These are phyloP conservation scores for Actinostola sp. DNA, from an alignment of 92 coral and sea anemone species.

Conservation along the genomic window DNA sequence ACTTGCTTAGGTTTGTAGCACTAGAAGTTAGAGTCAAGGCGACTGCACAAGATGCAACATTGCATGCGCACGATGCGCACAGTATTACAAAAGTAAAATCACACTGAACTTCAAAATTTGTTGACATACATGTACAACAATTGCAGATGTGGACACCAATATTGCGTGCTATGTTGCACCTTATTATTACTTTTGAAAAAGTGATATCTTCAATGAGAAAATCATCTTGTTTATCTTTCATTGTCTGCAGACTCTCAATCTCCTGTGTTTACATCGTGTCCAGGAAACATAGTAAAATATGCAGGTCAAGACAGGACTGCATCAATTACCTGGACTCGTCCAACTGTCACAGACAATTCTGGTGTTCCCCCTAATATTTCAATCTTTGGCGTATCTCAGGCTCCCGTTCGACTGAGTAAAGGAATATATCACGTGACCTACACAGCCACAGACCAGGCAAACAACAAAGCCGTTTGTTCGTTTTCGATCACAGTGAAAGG, in stretches of 20 bases:
- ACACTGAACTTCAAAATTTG: too few species aligned
- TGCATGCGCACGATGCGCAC: background rate
- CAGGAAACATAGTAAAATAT: constrained; percentile 20
- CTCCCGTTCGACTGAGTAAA: constrained; percentile 38
- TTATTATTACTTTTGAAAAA: too few species aligned
- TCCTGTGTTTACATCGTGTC: constrained; percentile 41
- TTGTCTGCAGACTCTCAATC: constrained; percentile 24
- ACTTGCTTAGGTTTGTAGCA: constrained; percentile 43
- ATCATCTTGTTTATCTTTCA: background rate
- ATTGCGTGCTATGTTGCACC: background rate
- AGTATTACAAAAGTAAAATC: background rate
- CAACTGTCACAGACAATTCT: constrained; percentile 54
- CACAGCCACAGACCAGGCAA: constrained; percentile 53
- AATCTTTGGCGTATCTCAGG: background rate
- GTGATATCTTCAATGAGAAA: background rate
- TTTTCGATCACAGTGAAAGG: constrained; percentile 32
- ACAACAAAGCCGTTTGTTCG: constrained; percentile 41
- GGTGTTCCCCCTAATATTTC: constrained; percentile 29
- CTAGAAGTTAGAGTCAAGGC: too few species aligned
- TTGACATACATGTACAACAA: too few species aligned
- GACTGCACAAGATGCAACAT: background rate
- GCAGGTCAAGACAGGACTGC: constrained; percentile 32
- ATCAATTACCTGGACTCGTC: constrained; percentile 38
- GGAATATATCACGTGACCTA: constrained; percentile 54
- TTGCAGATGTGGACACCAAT: background rate